These are phyloP conservation scores for Eristalis tenax DNA, from an alignment of 2,888 invertebrate genomes.

Conservation along the genomic window DNA sequence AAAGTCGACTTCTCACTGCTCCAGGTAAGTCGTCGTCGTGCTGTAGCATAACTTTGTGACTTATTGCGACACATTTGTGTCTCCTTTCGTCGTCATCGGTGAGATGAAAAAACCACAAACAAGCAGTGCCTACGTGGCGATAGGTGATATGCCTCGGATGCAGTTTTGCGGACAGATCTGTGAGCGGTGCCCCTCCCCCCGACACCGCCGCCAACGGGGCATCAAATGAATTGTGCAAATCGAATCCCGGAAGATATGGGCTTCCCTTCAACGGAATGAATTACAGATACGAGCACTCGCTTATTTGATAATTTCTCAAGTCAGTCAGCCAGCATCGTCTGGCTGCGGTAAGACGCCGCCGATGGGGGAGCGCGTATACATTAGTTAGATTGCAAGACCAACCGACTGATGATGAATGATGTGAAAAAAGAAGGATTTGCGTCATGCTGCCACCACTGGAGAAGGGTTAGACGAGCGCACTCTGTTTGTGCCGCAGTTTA, in stretches of 20 bases:
- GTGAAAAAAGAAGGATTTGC: conserved; percentile 1
- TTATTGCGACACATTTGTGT: conserved; percentile 60
- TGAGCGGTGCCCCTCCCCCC: conserved; percentile 11
- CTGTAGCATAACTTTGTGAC: conserved; percentile 58
- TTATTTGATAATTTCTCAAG: conserved; percentile 32
- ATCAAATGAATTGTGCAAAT: conserved; percentile 55
- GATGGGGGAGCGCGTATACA: background rate
- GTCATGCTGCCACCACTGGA: background rate
- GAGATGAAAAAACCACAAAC: conserved; percentile 60
- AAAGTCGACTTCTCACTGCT: conserved; percentile 92
- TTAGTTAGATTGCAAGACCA: background rate
- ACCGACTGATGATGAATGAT: background rate
- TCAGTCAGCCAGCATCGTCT: background rate
- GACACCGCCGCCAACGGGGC: background rate
- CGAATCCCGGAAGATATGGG: conserved; percentile 59
- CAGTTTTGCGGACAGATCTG: conserved; percentile 30
- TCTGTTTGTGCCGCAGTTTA: background rate
- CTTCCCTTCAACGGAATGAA: conserved; percentile 24
- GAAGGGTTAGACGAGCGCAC: background rate
- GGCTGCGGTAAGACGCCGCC: background rate
- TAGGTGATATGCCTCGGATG: conserved; percentile 27
- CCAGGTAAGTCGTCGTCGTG: conserved; percentile 82
- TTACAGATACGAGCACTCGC: conserved; percentile 18
- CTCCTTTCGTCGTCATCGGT: conserved; percentile 36
- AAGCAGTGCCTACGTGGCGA: conserved; percentile 14